These are phyloP conservation scores for Leucophenga montana DNA, from an alignment of 2,888 invertebrate species.

Conservation along the genomic window DNA sequence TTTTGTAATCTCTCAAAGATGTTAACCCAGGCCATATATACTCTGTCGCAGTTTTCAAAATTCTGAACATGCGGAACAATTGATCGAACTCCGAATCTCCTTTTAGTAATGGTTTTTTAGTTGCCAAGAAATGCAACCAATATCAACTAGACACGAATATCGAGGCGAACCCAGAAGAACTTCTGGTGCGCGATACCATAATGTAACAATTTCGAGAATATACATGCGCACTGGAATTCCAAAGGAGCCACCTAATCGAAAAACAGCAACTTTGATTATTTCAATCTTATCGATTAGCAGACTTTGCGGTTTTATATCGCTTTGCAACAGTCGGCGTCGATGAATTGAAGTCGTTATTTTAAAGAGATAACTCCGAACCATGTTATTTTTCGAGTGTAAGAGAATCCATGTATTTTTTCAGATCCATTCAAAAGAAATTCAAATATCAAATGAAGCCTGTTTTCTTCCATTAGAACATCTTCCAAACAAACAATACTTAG, in stretches of 20 bases:
- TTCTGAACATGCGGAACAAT: slow-evolving; percentile 93
- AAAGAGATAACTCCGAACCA: slow-evolving; percentile 90
- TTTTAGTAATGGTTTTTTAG: slow-evolving; percentile 93
- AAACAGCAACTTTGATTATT: slow-evolving; percentile 98
- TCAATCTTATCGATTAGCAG: slow-evolving; percentile 92
- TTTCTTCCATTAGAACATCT: slow-evolving; percentile 96
- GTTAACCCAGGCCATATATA: no score
- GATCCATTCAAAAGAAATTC: slow-evolving; percentile 97
- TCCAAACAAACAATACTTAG: slow-evolving; percentile 95
- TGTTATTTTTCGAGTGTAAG: slow-evolving; percentile 83
- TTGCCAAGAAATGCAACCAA: no score
- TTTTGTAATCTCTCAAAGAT: no score
- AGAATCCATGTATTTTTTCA: slow-evolving; percentile 95
- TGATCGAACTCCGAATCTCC: slow-evolving; percentile 99
- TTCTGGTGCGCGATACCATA: slow-evolving; percentile 99
- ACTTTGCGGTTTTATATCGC: slow-evolving; percentile 98
- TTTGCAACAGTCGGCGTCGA: slow-evolving; percentile 89
- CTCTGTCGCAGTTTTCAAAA: no score
- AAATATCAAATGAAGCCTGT: slow-evolving; percentile 93
- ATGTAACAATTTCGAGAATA: slow-evolving; percentile 94
- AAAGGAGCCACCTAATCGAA: slow-evolving; percentile 96
- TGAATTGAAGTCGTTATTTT: slow-evolving; percentile 91
- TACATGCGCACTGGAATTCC: slow-evolving; percentile 93
- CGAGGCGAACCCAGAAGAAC: slow-evolving; percentile 89
- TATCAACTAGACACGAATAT: slow-evolving; percentile 96